phyloP scores from a whole-genome alignment of 2,888 invertebrate species.

The Aleiodes alternator region DNA sequence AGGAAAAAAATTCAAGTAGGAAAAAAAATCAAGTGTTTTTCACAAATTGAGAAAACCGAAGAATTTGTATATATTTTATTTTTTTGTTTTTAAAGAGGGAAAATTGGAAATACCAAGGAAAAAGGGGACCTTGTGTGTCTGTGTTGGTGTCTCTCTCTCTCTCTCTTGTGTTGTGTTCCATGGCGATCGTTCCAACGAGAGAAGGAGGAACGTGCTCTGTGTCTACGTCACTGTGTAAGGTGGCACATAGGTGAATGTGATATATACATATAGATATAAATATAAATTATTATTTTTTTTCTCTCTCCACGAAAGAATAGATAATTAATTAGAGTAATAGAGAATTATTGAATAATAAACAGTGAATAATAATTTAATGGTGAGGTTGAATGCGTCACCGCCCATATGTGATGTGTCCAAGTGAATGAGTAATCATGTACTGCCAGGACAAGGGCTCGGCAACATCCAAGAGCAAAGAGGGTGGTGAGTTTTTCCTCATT shows the following conservation, averaged over 20 bases:
- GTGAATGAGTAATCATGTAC: conserved; percentile 73
- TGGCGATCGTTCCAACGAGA: conserved; percentile 53
- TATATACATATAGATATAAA: conserved; percentile 19
- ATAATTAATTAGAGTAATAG: conserved; percentile 8
- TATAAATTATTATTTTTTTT: conserved; percentile 2
- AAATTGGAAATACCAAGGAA: neutral
- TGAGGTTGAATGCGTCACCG: conserved; percentile 55
- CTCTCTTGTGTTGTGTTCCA: conserved; percentile 42
- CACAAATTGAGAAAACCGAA: no score
- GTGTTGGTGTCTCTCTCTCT: neutral
- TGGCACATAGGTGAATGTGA: conserved; percentile 33
- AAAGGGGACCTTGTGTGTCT: neutral
- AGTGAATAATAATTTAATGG: neutral
- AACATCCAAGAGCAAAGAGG: conserved; percentile 72
- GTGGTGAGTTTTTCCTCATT: conserved; percentile 56
- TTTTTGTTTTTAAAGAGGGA: no score
- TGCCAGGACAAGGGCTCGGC: conserved; percentile 73
- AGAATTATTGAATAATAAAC: neutral
- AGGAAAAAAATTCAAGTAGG: no score
- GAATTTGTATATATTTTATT: neutral
- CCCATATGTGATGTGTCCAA: conserved; percentile 69
- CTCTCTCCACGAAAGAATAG: neutral
- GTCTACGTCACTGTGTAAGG: conserved; percentile 30
- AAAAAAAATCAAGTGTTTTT: no score
- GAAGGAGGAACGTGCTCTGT: conserved; percentile 18